These are phyloP conservation scores for Sorex araneus DNA, from an alignment of 2,113 vertebrate genomes.

Conservation along the genomic window DNA sequence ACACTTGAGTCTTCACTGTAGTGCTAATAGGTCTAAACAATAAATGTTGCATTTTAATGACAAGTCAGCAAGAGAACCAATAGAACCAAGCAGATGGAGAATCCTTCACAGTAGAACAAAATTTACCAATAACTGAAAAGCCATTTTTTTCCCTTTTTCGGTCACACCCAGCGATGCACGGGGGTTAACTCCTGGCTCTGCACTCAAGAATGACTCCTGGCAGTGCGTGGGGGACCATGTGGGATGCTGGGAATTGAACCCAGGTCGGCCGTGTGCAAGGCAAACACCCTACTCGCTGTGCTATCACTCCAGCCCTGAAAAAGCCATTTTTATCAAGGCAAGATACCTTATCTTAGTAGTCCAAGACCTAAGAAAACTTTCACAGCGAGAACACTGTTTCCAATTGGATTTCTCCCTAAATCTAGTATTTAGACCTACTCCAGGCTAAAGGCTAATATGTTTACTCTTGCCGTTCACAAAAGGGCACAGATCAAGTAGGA, in stretches of 20 bases:
- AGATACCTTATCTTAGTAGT: constrained; percentile 63
- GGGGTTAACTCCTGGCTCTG: no score
- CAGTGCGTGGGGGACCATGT: no score
- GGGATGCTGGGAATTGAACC: no score
- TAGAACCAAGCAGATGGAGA: constrained; percentile 22
- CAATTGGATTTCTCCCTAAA: constrained; percentile 41
- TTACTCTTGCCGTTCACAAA: constrained; percentile 55
- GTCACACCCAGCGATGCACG: no score
- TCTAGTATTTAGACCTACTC: constrained; percentile 55
- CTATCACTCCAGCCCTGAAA: no score
- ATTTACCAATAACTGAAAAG: constrained; percentile 53
- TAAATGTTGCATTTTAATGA: constrained; percentile 51
- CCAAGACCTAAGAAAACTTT: constrained; percentile 24
- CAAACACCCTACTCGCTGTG: no score
- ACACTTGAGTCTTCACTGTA: constrained; percentile 22
- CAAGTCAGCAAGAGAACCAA: constrained; percentile 57
- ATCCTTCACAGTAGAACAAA: constrained; percentile 53
- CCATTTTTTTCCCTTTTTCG: no score
- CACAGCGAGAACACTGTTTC: not conserved
- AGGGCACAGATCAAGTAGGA: constrained; percentile 34
- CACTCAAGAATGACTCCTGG: no score
- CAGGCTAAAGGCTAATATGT: constrained; percentile 45
- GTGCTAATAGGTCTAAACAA: not conserved
- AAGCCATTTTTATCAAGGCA: constrained; percentile 64
- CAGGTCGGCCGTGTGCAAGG: no score